Evolutionary conservation across 2,113 vertebrate genomes (phyloP), one percentile per base, ranked within the genome.

Genomic region (Polyodon spathula): DNA sequence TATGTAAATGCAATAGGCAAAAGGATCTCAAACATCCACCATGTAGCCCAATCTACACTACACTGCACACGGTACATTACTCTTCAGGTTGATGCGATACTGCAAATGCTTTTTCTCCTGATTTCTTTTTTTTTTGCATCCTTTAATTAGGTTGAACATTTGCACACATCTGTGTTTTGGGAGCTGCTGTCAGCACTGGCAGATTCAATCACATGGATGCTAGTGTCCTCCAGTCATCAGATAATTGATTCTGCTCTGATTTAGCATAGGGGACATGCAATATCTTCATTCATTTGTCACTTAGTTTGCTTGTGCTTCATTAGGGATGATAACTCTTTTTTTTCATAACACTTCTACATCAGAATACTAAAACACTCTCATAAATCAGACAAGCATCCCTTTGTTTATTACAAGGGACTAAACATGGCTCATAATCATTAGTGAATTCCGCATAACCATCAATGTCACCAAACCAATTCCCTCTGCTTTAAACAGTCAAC

Each of bases 71-170:
- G 71, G 69, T 72, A 59, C 60, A 72, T 71, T 68, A 71, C 67
- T 59, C 27, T 62, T 56, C 65, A 68, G 40, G 37, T 61, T 69
- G 64, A 14, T 53, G 69, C 57, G 67, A 71, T 73, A 77, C 70
- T 55, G 67, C 58, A 74, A 70, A 70, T 78, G 66, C 62, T 70
- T 71, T 73, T 16, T 44, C 69, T 68, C 78, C 65, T 74, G n/a
- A n/a, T 67, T 44, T 9, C 43, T 44, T 44, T 44, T 8, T 44
- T 44, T 44, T 44, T 8, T 7, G 7, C 43, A 11, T 42, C 15
- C 73, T 78, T 81, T 81, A 80, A 83, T 81, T 80, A 83, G 71
- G 71, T 64, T 81, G 75, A 65, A 79, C 78, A 80, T 84, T 71
- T 71, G 74, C 39, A 44, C 48, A 70, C 63, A 66, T 69, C 58